phyloP scores from a whole-genome alignment of 1,140 invertebrate genomes.

The Drosophila pruinosa region DNA sequence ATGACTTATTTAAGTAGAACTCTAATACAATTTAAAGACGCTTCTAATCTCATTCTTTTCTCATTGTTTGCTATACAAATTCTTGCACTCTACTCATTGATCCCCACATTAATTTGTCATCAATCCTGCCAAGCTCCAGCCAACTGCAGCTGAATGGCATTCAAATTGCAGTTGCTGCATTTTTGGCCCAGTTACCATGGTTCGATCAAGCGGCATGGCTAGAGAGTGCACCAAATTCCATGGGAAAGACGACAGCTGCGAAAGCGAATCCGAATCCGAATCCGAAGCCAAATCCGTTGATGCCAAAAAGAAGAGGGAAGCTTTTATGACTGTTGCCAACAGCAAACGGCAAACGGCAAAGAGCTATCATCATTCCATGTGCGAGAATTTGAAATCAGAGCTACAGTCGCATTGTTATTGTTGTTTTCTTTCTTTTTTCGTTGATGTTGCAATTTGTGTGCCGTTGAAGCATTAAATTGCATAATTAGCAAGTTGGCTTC shows the following conservation, averaged over 20 bases:
- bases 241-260: constrained; percentile 5
- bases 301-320: neutral
- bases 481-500: constrained; percentile 69
- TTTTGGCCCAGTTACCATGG: constrained; percentile 20
- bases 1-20: too few species aligned
- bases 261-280: constrained; percentile 21
- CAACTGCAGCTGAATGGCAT: neutral
- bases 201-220: too few species aligned
- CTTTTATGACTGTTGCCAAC: constrained; percentile 17
- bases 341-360: too few species aligned
- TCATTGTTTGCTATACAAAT: too few species aligned
- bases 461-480: constrained; percentile 59
- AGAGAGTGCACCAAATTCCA: constrained; percentile 21
- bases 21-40: too few species aligned
- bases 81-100: too few species aligned
- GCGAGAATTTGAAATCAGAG: constrained; percentile 45
- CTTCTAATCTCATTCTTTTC: too few species aligned
- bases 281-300: neutral
- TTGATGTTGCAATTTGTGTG: constrained; percentile 45
- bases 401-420: constrained; percentile 4
- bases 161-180: neutral
- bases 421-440: constrained; percentile 22
- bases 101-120: too few species aligned
- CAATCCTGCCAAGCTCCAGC: neutral
- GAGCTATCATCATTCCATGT: constrained; percentile 28